Conservation (phyloP, 2,797 vertebrate species). For the Arnoldichthys spilopterus region DNA sequence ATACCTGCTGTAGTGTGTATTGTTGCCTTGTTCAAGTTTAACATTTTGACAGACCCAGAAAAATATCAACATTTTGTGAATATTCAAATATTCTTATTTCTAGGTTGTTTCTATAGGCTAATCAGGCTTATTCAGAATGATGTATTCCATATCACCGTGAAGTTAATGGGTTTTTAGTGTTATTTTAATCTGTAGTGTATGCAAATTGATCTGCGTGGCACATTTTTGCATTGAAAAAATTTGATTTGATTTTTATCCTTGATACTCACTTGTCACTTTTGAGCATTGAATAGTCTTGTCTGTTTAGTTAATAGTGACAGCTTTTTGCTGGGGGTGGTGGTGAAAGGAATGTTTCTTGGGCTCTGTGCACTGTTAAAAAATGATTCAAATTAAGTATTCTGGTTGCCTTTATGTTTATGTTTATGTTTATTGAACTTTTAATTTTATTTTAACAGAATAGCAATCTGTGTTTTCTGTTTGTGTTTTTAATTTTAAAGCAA, state of each 20-base stretch:
- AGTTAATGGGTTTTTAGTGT: constrained; percentile 1
- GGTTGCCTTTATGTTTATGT: too few relatives aligned
- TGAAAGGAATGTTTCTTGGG: background rate
- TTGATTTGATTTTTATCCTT: too few relatives aligned
- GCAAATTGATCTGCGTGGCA: background rate
- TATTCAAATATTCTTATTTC: background rate
- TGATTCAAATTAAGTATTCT: too few relatives aligned
- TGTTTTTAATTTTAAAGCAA: too few relatives aligned
- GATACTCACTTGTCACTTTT: background rate
- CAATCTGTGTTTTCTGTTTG: too few relatives aligned
- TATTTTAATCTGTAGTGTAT: background rate
- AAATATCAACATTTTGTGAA: background rate
- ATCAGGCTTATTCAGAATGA: background rate
- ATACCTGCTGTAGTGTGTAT: background rate
- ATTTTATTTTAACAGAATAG: too few relatives aligned
- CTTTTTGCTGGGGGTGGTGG: background rate
- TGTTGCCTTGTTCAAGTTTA: background rate
- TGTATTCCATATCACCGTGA: constrained; percentile 2
- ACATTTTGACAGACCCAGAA: background rate
- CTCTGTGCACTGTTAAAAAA: background rate
- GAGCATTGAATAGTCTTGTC: background rate
- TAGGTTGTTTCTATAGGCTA: background rate
- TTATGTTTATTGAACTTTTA: too few relatives aligned
- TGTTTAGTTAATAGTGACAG: background rate
- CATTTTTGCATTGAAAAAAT: background rate